phyloP scores from a whole-genome alignment of 2,888 invertebrate genomes.

The Pristionchus arcanus region DNA sequence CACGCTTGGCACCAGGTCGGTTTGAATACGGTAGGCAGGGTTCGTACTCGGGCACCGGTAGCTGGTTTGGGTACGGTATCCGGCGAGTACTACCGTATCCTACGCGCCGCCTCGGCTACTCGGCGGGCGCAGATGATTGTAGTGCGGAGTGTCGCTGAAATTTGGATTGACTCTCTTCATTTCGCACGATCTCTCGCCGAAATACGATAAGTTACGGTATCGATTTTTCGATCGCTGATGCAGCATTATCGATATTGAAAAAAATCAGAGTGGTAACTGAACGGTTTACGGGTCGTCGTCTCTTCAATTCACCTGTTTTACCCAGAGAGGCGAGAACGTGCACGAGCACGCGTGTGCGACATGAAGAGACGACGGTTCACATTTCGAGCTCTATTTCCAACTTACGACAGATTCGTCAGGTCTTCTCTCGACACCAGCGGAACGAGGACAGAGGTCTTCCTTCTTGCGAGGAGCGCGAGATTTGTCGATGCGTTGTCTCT shows the following conservation, averaged over 20 bases:
- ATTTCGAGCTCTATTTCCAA: not conserved
- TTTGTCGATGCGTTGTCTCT: constrained; percentile 51
- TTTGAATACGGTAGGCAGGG: too few species aligned
- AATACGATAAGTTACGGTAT: too few species aligned
- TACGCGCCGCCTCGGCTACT: not conserved
- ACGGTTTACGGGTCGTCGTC: too few species aligned
- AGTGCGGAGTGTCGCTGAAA: not conserved
- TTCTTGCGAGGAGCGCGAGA: constrained; percentile 19
- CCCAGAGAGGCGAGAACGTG: too few species aligned
- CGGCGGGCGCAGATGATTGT: constrained; percentile 6
- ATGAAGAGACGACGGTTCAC: constrained; percentile 13
- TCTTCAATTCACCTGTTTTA: too few species aligned
- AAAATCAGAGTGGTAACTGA: too few species aligned
- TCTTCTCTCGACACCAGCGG: constrained; percentile 74
- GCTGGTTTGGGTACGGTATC: not conserved
- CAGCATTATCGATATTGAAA: too few species aligned
- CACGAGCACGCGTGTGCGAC: too few species aligned
- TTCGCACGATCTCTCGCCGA: too few species aligned
- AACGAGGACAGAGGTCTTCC: constrained; percentile 75
- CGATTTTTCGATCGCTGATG: too few species aligned
- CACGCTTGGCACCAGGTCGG: not conserved
- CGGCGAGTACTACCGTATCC: not conserved
- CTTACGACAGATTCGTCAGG: constrained; percentile 56
- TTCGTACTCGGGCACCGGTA: not conserved
- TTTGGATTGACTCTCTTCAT: too few species aligned